Evolutionary conservation across 2,888 invertebrate genomes (phyloP), one percentile per base, ranked within the genome.

Genomic region (Coleophora flavipennella): DNA sequence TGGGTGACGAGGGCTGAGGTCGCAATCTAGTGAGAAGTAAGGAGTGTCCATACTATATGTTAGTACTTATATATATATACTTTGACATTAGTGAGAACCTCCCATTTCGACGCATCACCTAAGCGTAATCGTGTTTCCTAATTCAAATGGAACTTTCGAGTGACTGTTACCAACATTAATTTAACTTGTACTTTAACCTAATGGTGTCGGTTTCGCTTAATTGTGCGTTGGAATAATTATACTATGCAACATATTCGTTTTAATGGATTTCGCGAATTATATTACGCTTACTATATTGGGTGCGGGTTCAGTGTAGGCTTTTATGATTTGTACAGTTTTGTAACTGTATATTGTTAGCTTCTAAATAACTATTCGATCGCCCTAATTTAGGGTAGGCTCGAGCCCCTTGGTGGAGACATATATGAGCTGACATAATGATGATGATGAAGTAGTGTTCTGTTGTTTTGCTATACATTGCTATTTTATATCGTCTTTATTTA

Each of bases 131-230:
- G 61, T 62, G 66, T 70, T 65, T 70, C 66, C 69, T 80, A 79
- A 83, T 71, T 80, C 80, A 80, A 84, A 84, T 83, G 81, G 81
- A 80, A 79, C 72, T 76, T 80, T 75, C 75, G 67, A 81, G 76
- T 78, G 78, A 79, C 75, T 78, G 66, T 74, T 77, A 78, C 76
- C 67, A 49, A 69, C 80, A 80, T 81, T 81, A 84, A 83, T 83
- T 79, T 65, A 69, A 79, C 76, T 74, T 70, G 76, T 75, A 78
- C 79, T 74, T 74, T 63, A 66, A 58, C 61, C 57, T 83, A 81
- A 83, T 83, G 77, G 81, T 68, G 72, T 72, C 67, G 83, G 83
- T 84, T 83, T 77, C 71, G 62, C 80, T 81, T 4, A 83, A 84
- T 84, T 83, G 80, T 74, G 62, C 67, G 73, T 73, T 70, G 69